These are phyloP conservation scores for Andrena praecox DNA, from an alignment of 2,888 invertebrate genomes.

Conservation along the genomic window DNA sequence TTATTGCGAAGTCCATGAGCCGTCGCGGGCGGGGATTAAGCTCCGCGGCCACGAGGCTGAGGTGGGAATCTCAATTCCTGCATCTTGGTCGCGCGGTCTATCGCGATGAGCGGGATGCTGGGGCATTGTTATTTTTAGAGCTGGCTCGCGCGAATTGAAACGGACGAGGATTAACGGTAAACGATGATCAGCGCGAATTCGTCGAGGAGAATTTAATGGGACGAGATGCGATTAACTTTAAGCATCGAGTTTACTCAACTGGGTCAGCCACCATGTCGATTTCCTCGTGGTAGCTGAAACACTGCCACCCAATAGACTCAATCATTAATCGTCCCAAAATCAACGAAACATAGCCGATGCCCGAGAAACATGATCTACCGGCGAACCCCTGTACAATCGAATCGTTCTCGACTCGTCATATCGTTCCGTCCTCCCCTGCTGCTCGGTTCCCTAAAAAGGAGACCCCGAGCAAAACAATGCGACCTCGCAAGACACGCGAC, in stretches of 20 bases:
- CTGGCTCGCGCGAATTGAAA: not conserved
- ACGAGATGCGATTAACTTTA: too few relatives aligned
- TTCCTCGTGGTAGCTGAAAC: too few relatives aligned
- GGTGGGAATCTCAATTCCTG: not conserved
- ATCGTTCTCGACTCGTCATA: not conserved
- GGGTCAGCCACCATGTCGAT: too few relatives aligned
- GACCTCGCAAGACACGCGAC: conserved; percentile 44
- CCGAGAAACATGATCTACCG: not conserved
- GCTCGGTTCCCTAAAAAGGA: conserved; percentile 1
- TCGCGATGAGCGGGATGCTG: not conserved
- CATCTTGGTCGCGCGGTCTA: not conserved
- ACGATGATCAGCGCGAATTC: too few relatives aligned
- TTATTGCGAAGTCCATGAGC: conserved; percentile 36
- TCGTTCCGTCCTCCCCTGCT: too few relatives aligned
- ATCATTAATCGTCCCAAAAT: not conserved
- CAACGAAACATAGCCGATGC: not conserved
- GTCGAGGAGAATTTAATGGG: too few relatives aligned
- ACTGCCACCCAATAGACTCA: too few relatives aligned
- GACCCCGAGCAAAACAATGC: conserved; percentile 34
- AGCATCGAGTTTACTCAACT: too few relatives aligned
- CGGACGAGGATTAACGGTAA: too few relatives aligned
- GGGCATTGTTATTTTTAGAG: not conserved
- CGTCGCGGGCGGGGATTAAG: conserved; percentile 25
- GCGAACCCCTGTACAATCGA: not conserved
- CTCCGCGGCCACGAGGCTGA: conserved; percentile 9